Base-by-base conservation (phyloP, 1,140 invertebrate genomes). In the Saxidomus purpurata region DNA sequence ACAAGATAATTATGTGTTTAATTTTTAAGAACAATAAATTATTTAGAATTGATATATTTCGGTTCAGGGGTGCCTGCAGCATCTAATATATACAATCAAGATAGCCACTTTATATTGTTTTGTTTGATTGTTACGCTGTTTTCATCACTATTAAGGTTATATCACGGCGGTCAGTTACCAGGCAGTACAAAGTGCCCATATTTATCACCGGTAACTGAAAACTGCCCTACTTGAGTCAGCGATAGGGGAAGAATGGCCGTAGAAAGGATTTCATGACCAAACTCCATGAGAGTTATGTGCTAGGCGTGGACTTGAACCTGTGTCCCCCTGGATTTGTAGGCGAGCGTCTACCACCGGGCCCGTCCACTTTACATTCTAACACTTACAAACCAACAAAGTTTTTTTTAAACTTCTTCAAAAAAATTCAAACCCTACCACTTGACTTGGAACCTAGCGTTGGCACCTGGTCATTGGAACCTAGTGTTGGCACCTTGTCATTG, bases 1-100 rank as follows among this genome's bases (percentile, higher is more conserved):
- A 11, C 71, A 76, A 76, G 71, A 76, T 76, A 76, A 36, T 34
- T 76, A 76, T 76, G 71, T 76, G 71, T 76, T 76, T 76, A 76
- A 76, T 76, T 76, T 76, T 76, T 76, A 76, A 76, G 71, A 76
- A 76, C 38, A 76, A 76, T 76, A 76, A 76, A 76, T 76, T 76
- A 76, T 76, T 76, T 76, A 76, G 28, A 36, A 76, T 76, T 76
- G 71, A 76, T 76, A 76, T 76, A 76, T 76, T 76, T 76, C 71
- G 71, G 71, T 76, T 76, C 71, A 76, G 71, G 71, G 71, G 71
- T 76, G 71, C 71, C 71, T 76, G 71, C 71, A 76, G 71, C 71
- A 76, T 76, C 71, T 76, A 31, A 76, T 76, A 76, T 76, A 76
- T 76, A 76, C 71, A 76, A 76, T 76, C 71, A 76, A 76, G 71